These are phyloP conservation scores for Agelastica alni DNA, from an alignment of 2,888 invertebrate genomes.

Conservation along the genomic window DNA sequence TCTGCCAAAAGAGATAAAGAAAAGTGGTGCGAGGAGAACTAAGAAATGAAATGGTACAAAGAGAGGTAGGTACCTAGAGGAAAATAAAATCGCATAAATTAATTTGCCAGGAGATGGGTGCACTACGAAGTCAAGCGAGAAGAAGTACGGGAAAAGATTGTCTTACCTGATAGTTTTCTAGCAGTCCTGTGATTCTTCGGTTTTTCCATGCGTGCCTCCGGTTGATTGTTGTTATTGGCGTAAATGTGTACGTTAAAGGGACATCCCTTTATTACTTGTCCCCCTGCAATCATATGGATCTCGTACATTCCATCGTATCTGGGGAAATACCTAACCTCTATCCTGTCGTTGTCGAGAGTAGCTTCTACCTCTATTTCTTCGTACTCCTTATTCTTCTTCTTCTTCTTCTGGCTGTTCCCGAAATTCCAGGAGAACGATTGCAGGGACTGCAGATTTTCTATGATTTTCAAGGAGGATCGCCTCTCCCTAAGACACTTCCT, in stretches of 20 bases:
- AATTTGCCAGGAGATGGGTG: too few species aligned
- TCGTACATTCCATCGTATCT: conserved; percentile 62
- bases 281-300: conserved; percentile 62
- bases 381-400: conserved; percentile 27
- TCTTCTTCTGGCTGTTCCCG: conserved; percentile 21
- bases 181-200: background rate
- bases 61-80: too few species aligned
- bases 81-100: too few species aligned
- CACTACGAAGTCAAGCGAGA: too few species aligned
- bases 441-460: conserved; percentile 14
- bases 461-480: conserved; percentile 6
- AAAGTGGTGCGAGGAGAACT: too few species aligned
- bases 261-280: conserved; percentile 63
- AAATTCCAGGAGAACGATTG: conserved; percentile 25
- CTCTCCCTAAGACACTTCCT: background rate
- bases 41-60: too few species aligned
- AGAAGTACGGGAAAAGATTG: too few species aligned
- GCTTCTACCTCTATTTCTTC: conserved; percentile 60
- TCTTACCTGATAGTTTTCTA: background rate
- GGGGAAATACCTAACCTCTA: conserved; percentile 61
- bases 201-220: conserved; percentile 11
- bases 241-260: conserved; percentile 61
- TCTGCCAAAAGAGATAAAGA: too few species aligned
- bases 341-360: conserved; percentile 58
- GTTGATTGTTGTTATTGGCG: conserved; percentile 39